These are phyloP conservation scores for Pterocles burchelli DNA, from an alignment of 2,113 vertebrate species.

Conservation along the genomic window DNA sequence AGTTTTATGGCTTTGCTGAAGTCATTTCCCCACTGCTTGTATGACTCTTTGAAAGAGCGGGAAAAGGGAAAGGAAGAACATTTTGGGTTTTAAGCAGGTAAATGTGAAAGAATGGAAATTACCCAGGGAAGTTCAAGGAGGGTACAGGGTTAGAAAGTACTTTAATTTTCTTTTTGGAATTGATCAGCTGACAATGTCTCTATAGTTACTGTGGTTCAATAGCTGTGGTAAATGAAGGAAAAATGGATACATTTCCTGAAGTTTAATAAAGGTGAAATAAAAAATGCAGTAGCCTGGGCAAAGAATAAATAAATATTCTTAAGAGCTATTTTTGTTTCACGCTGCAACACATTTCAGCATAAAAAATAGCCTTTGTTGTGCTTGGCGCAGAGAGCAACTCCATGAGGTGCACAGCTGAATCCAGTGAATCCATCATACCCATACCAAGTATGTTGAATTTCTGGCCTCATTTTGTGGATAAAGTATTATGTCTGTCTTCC, in stretches of 20 bases:
- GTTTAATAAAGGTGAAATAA: neutral
- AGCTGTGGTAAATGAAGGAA: neutral
- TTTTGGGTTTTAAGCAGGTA: neutral
- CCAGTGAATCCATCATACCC: neutral
- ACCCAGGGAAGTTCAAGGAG: neutral
- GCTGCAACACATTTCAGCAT: neutral
- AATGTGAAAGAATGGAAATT: neutral
- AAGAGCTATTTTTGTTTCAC: neutral
- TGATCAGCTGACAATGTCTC: neutral
- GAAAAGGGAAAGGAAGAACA: neutral
- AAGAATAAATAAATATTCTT: neutral
- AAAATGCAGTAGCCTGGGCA: neutral
- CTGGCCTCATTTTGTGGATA: neutral
- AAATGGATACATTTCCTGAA: neutral
- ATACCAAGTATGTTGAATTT: neutral
- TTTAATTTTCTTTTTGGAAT: neutral
- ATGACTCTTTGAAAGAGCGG: neutral
- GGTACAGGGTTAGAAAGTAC: neutral
- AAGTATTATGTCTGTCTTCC: neutral
- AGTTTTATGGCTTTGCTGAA: neutral
- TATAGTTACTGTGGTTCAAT: neutral
- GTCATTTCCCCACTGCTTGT: neutral
- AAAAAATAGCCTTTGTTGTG: neutral
- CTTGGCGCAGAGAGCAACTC: neutral
- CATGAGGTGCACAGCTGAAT: neutral